Percentiles rank a stretch among this genome's conserved stretches.
Evolutionary conservation across 1,140 invertebrate species (phyloP).

Genomic region (Aricia agestis): DNA sequence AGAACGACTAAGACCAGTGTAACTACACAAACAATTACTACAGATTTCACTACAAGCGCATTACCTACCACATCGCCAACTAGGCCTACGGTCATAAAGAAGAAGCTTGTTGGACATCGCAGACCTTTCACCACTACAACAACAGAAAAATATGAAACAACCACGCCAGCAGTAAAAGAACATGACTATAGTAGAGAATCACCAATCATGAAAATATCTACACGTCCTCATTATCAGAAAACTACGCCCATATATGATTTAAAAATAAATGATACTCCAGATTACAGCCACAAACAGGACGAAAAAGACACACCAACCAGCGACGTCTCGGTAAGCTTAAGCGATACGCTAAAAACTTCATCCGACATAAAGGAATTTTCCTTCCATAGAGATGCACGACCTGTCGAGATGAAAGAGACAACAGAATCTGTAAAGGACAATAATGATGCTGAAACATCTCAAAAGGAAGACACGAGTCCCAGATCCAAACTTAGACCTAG

Average conservation of each 20-base stretch:
- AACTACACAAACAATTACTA: slow-evolving; percentile 61
- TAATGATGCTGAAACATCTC: slow-evolving; percentile 42
- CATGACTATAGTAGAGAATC: slow-evolving; percentile 59
- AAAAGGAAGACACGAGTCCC: slow-evolving; percentile 42
- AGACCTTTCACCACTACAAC: slow-evolving; percentile 48
- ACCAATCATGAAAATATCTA: slow-evolving; percentile 72
- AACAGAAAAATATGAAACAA: slow-evolving; percentile 54
- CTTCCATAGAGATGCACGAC: slow-evolving; percentile 63
- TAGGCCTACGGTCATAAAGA: slow-evolving; percentile 58
- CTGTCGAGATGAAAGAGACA: slow-evolving; percentile 60
- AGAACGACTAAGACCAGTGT: slow-evolving; percentile 48
- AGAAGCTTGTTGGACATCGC: slow-evolving; percentile 56
- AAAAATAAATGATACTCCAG: slow-evolving; percentile 54
- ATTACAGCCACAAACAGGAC: slow-evolving; percentile 73
- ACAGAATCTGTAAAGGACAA: slow-evolving; percentile 43
- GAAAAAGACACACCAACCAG: slow-evolving; percentile 75
- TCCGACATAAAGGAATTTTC: slow-evolving; percentile 51
- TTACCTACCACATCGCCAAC: slow-evolving; percentile 68
- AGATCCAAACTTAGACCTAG: slow-evolving; percentile 51
- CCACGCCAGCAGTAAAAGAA: slow-evolving; percentile 42
- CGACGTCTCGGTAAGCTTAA: slow-evolving; percentile 61
- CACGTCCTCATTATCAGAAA: slow-evolving; percentile 47
- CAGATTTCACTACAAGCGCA: slow-evolving; percentile 70
- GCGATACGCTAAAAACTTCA: slow-evolving; percentile 45
- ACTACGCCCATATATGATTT: slow-evolving; percentile 42